Evolutionary conservation across 2,113 vertebrate genomes (phyloP), one percentile per base, ranked within the genome.

Genomic region (Chunga burmeisteri): DNA sequence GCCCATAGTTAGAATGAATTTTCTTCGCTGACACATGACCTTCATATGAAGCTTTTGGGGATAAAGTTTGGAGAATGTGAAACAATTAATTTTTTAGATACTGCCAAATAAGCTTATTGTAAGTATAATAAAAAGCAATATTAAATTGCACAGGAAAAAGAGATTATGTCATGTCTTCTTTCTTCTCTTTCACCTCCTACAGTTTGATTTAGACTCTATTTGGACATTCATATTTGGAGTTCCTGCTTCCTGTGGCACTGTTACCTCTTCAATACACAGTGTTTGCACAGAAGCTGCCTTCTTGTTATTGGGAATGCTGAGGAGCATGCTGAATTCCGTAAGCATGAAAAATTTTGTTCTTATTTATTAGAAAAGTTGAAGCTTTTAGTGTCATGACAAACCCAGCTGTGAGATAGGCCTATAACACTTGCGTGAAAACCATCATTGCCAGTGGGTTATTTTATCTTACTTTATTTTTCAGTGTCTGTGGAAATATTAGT

Each of bases 201-300:
- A 99, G 99, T 99, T 99, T 97, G 99, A 99, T 92, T 98, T 99
- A 95, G 99, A 99, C 93, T 99, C 99, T 72, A 99, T 99, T 96
- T 99, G 99, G 99, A 99, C 99, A 0, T 99, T 99, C 93, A 99
- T 99, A 98, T 99, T 99, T 50, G 99, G 99, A 21, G 98, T 99
- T 58, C 99, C 99, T 14, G 99, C 99, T 44, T 99, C 99, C 75
- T 99, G 99, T 40, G 99, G 99, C 23, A 98, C 99, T 0, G 98
- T 99, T 65, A 98, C 99, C 74, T 98, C 98, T 47, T 99, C 99
- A 84, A 98, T 99, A 92, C 99, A 99, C 96, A 99, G 96, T 5
- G 98, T 99, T 74, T 99, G 99, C 96, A 99, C 99, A 8, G 99
- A 99, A 97, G 98, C 99, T 20, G 99, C 99, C 42, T 99, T 99